Evolutionary conservation across 2,113 vertebrate genomes (phyloP), one percentile per base, ranked within the genome.

Genomic region (Festucalex cinctus): DNA sequence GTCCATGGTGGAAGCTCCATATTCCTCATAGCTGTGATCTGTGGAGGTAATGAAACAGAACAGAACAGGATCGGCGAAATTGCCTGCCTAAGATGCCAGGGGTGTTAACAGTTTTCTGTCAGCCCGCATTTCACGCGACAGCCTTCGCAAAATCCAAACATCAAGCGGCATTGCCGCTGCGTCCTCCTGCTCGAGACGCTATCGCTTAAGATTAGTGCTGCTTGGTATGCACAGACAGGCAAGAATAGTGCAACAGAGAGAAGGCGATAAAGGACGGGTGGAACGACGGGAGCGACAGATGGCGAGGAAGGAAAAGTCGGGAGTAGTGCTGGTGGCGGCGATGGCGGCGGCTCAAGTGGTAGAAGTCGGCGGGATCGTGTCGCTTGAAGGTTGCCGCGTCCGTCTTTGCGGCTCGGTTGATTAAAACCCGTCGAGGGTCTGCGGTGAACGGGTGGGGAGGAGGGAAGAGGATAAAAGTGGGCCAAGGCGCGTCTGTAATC

Each of bases 401-500:
- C 77, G 77, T 83, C 86, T 90, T 90, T 89, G 83, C 86, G 80
- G 72, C 66, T 71, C 57, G 63, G 79, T 82, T 85, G 86, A 89
- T 89, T 89, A 89, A 90, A 89, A 89, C 81, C 77, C 77, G 81
- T 83, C 81, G 75, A 73, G 73, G 82, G 86, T 76, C 81, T 80
- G 75, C 49, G 37, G 79, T 62, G 72, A 77, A 65, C 57, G 77
- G 65, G 59, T 48, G 59, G 63, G 44, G 66, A 69, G 51, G 48
- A 43, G 66, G 69, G 70, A 75, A 46, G 74, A 70, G 77, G 77
- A 67, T 57, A 56, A 73, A 84, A 83, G 82, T 85, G 82, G 85
- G 86, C 83, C 82, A 79, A 63, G 78, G 79, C 77, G 70, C 67
- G 69, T 84, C 83, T 86, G 76, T 89, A 90, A 90, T 89, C 88